Evolutionary conservation across 2,113 vertebrate species (phyloP).

Genomic region (Ursus arctos): DNA sequence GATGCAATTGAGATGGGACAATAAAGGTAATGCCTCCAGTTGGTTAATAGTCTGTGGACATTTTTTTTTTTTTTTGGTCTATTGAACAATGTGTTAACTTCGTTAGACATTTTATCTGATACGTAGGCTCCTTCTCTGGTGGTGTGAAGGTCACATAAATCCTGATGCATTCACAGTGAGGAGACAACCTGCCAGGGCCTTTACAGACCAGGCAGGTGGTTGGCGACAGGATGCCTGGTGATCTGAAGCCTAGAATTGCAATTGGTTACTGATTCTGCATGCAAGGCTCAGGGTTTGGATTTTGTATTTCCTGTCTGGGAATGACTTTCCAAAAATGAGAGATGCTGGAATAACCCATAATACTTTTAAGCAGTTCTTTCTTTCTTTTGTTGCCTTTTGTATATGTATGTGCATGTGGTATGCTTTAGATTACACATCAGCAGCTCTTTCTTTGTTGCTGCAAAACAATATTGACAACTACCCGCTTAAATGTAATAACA

Average conservation of each 20-base stretch:
- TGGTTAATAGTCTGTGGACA: not conserved
- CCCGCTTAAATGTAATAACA: not conserved
- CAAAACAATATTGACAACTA: not conserved
- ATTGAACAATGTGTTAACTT: conserved; percentile 35
- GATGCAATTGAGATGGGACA: not conserved
- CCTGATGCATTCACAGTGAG: not conserved
- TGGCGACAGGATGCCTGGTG: not conserved
- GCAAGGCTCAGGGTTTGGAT: not conserved
- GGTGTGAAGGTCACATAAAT: conserved; percentile 59
- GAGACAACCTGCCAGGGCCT: not conserved
- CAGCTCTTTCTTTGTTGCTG: not conserved
- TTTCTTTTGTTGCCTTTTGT: not conserved
- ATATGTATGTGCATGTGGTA: not conserved
- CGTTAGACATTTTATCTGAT: conserved; percentile 6
- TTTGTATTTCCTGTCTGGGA: not conserved
- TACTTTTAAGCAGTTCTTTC: not conserved
- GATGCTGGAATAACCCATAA: not conserved
- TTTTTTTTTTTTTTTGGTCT: not conserved
- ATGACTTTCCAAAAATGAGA: conserved; percentile 18
- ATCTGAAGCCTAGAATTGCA: conserved; percentile 34
- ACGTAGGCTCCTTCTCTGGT: not conserved
- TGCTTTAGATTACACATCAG: not conserved
- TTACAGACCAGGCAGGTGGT: not conserved
- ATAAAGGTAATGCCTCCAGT: not conserved
- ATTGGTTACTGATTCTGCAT: conserved; percentile 12